Base-by-base conservation (phyloP, 2,113 vertebrate species). In the Leucopsar rothschildi region DNA sequence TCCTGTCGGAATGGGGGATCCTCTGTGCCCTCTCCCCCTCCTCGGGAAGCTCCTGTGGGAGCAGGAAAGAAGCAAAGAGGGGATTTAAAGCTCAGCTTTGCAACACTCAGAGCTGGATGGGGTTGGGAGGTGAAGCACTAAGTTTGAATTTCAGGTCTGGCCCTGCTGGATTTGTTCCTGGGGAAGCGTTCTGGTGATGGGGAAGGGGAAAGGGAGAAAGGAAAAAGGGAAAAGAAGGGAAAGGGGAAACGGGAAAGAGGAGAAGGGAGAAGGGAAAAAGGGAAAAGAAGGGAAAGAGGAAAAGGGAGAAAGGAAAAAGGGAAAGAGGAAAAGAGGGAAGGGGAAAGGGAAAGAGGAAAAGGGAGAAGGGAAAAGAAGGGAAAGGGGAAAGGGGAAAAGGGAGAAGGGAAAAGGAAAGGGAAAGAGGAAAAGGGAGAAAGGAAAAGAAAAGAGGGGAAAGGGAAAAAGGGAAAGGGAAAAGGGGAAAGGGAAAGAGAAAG, bases 1-100 rank as follows among this genome's bases (percentile, higher is more conserved):
- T 69, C 95, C 70, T 82, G 83, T 94, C 88, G 82, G 92, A 24
- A 17, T 7, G 53, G 97, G 96, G 97, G 97, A 92, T 98, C 96
- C 95, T 96, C 96, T 93, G 97, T 94, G 85, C 85, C 86, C 84
- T 91, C 94, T 95, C 94, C 95, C 50, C 86, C 33, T 83, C 66
- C 87, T 85, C 12, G 8, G 83, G 56, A 47, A 78, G 63, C 6
- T 70, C 88, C n/a, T 10, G 80, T 35, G 86, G 96, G 92, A 95
- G 96, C 2, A 20, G 83, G 88, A 87, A 72, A 57, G 82, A 44
- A 83, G 45, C 2, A 9, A 55, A 0, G 1, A 11, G 8, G 31
- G 31, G 35, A 35, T 23, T 63, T 55, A 70, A 9, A 73, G n/a
- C 76, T 77, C 80, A 7, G 14, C 50, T 91, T 12, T 18, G 27